Percentiles rank a stretch among this genome's conserved stretches.
These are phyloP conservation scores for Decapterus maruadsi DNA, from an alignment of 2,797 vertebrate genomes.

Conservation along the genomic window DNA sequence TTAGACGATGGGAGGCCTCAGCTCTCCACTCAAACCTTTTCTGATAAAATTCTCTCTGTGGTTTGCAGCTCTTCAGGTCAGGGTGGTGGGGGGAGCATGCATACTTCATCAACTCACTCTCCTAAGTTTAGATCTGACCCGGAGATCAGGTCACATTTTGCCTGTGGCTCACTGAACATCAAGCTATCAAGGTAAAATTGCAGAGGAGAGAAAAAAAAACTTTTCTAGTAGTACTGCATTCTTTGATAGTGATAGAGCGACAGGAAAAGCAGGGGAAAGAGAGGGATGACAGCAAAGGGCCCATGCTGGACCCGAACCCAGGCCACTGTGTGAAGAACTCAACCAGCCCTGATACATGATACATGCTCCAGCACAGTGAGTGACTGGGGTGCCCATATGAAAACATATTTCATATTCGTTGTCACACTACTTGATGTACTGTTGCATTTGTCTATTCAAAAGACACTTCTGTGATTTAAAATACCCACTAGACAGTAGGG, in stretches of 20 bases:
- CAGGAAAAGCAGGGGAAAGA: neutral
- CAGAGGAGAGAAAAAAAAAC: constrained; percentile 10
- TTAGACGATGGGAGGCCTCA: constrained; percentile 20
- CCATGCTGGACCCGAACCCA: neutral
- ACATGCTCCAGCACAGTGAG: neutral
- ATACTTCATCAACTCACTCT: constrained; percentile 42
- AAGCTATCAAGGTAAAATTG: constrained; percentile 19
- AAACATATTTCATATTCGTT: constrained; percentile 34
- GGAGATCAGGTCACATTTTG: constrained; percentile 28
- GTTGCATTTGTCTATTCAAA: constrained; percentile 51
- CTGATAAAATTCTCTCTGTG: constrained; percentile 23
- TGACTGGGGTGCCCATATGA: constrained; percentile 1
- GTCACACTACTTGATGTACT: constrained; percentile 43
- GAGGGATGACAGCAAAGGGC: neutral
- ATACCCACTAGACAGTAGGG: constrained; percentile 54
- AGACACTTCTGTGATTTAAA: constrained; percentile 59
- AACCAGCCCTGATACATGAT: too few species aligned
- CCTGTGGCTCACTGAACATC: constrained; percentile 11
- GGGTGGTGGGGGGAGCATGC: constrained; percentile 4
- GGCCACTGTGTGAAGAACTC: neutral
- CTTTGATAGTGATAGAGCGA: neutral
- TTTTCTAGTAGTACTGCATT: neutral
- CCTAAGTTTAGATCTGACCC: constrained; percentile 30
- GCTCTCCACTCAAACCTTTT: constrained; percentile 25
- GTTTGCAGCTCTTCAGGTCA: constrained; percentile 33